Conservation (phyloP, 1,140 invertebrate genomes). For the Lerema accius region DNA sequence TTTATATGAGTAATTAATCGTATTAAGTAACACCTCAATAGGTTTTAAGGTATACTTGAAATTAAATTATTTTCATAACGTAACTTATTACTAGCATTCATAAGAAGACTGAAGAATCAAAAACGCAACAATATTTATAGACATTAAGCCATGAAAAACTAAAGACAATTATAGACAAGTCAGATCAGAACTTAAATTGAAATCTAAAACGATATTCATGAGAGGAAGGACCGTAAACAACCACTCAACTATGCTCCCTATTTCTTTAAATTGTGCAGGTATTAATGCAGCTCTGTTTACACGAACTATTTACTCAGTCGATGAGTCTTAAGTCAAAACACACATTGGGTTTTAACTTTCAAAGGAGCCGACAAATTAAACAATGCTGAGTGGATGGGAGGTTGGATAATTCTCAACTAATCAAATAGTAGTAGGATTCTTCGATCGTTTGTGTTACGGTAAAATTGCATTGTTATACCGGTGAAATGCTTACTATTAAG, state of each 20-base stretch:
- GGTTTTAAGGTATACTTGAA: too few relatives aligned
- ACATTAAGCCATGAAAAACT: too few relatives aligned
- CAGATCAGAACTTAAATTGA: constrained; percentile 14
- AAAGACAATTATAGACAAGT: background rate
- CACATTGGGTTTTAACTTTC: constrained; percentile 80
- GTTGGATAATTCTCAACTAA: constrained; percentile 64
- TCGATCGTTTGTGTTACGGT: constrained; percentile 61
- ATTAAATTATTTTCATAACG: too few relatives aligned
- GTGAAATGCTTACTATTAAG: constrained; percentile 36
- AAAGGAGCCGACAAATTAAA: constrained; percentile 73
- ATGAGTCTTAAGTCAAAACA: constrained; percentile 76
- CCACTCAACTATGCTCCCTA: constrained; percentile 66
- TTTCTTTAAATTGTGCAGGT: constrained; percentile 73
- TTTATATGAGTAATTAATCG: too few relatives aligned
- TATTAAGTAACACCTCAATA: too few relatives aligned
- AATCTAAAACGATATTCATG: constrained; percentile 53
- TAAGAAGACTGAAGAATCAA: too few relatives aligned
- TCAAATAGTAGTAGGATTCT: constrained; percentile 62
- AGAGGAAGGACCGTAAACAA: constrained; percentile 64
- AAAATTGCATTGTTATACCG: constrained; percentile 63
- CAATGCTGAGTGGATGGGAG: constrained; percentile 66
- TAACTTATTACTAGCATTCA: too few relatives aligned
- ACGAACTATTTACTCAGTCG: constrained; percentile 67
- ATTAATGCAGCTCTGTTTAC: constrained; percentile 72
- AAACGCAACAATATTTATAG: too few relatives aligned